Evolutionary conservation across 1,140 invertebrate species (phyloP), one percentile per base, ranked within the genome.

Genomic region (Neomicropteryx cornuta): DNA sequence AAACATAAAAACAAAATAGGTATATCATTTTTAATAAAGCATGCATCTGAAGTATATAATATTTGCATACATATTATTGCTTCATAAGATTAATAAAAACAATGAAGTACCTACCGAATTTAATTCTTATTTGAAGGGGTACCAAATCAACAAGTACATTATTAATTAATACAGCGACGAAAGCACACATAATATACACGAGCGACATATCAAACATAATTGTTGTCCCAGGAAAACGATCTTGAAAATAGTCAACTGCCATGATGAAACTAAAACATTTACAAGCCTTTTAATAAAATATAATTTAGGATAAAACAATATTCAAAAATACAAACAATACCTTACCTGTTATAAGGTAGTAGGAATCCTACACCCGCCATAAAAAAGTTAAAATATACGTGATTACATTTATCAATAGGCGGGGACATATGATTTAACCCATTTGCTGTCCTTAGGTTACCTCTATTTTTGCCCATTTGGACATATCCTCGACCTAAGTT

Each of bases 141-240:
- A 90, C 73, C n/a, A 81, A 70, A 50, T 91, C 86, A 1, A 94
- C 75, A 3, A 93, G 58, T 20, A 90, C 63, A 53, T 92, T 94
- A 56, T 91, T 93, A 18, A 81, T 72, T 35, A 89, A 66, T 1
- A 94, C 88, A 11, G 87, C 85, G 20, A 84, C 73, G 48, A 91
- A 88, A 18, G 88, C 87, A 40, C 86, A 79, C 8, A 83, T 71
- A 43, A 93, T 91, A 56, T 92, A 93, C 18, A 90, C 84, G 21
- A 88, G 73, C 11, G 85, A 89, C 81, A 94, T 90, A 58, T 93
- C 88, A 57, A 92, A 88, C 44, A 92, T 80, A 36, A 94, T 86
- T 0, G 84, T 85, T 0, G 82, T 79, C 11, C 76, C 76, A 1
- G 87, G 86, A 62, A 87, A 94, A 31, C 81, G 73, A 1, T 68